Evolutionary conservation across 2,113 vertebrate genomes (phyloP).

Genomic region (Dipodomys merriami): DNA sequence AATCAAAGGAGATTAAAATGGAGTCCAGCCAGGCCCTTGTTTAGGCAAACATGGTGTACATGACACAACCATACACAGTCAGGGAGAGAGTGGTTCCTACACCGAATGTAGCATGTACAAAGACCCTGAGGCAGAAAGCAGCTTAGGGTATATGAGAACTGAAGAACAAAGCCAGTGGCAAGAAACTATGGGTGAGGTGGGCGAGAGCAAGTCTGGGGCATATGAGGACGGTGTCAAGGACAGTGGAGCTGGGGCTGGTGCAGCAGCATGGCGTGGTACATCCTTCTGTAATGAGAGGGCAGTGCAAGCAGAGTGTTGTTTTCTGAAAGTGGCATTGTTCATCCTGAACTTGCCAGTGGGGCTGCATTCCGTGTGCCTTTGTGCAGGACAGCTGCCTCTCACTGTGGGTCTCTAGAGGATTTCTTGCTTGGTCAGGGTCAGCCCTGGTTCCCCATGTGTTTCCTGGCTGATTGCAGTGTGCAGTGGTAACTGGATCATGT

Average conservation of each 20-base stretch:
- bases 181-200: too few relatives aligned
- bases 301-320: neutral
- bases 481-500: neutral
- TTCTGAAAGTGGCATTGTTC: neutral
- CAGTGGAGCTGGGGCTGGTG: neutral
- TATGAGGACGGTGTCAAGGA: neutral
- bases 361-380: neutral
- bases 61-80: neutral
- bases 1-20: neutral
- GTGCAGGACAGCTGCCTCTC: neutral
- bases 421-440: neutral
- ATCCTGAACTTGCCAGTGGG: neutral
- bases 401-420: neutral
- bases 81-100: neutral
- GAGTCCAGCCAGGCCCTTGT: neutral
- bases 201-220: too few relatives aligned
- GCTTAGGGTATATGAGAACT: neutral
- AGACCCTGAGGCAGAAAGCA: neutral
- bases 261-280: accelerated
- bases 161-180: neutral
- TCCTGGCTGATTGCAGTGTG: neutral
- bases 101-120: too few relatives aligned
- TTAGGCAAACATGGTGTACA: neutral
- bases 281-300: neutral
- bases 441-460: neutral